A percentile compares a stretch with the other conserved stretches of the same genome.
These are phyloP conservation scores for Coracopsis vasa DNA, from an alignment of 2,113 vertebrate genomes.

Conservation along the genomic window DNA sequence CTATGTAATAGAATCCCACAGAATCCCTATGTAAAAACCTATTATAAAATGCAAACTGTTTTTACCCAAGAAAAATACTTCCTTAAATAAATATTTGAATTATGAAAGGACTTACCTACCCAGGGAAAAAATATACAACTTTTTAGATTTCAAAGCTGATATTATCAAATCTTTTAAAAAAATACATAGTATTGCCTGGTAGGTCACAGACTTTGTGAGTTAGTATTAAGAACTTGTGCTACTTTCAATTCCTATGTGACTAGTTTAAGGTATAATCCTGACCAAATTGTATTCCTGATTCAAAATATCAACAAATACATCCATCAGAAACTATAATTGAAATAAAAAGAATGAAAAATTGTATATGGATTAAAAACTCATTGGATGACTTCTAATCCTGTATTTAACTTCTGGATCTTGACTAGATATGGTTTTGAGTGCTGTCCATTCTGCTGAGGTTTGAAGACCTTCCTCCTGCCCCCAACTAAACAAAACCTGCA, in stretches of 20 bases:
- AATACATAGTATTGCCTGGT: background rate
- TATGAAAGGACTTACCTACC: background rate
- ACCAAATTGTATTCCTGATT: background rate
- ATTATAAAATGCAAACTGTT: background rate
- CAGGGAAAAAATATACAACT: background rate
- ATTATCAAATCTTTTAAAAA: background rate
- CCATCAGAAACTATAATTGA: background rate
- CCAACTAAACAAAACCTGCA: background rate
- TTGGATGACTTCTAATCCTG: background rate
- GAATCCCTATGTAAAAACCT: background rate
- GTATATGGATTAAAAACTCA: background rate
- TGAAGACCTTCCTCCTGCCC: background rate
- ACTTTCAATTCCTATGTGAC: background rate
- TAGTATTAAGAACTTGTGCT: background rate
- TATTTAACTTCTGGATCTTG: background rate
- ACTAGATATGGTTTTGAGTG: background rate
- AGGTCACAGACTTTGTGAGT: background rate
- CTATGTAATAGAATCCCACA: background rate
- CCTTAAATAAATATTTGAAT: background rate
- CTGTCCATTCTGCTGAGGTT: background rate
- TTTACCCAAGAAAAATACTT: background rate
- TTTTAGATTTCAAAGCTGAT: background rate
- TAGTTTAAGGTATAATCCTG: background rate
- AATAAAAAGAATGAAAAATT: background rate
- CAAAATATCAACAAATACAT: background rate